phyloP scores from a whole-genome alignment of 2,797 vertebrate genomes.

The Cephalopachus bancanus region DNA sequence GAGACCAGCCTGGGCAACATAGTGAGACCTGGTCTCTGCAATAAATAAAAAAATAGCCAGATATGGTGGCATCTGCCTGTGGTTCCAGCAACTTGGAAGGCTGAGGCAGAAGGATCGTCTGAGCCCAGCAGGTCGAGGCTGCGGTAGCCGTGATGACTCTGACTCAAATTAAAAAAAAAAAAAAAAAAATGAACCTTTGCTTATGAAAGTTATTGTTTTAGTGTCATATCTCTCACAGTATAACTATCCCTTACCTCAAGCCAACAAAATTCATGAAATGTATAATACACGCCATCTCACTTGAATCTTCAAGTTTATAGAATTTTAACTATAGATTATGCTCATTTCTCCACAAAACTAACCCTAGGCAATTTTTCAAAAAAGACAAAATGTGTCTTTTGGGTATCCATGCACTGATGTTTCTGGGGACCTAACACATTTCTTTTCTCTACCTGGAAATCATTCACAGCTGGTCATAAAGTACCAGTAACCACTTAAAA shows the following conservation, averaged over 20 bases:
- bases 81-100: no score
- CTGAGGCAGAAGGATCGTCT: no score
- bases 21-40: no score
- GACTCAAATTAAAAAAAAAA: no score
- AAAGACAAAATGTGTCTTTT: background rate
- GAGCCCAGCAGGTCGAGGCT: no score
- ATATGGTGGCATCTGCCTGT: no score
- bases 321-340: slow-evolving; percentile 43
- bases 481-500: background rate
- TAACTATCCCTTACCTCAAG: background rate
- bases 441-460: background rate
- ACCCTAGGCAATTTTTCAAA: slow-evolving; percentile 1
- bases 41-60: no score
- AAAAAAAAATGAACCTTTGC: background rate
- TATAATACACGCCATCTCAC: background rate
- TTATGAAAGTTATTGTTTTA: background rate
- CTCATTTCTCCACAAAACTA: slow-evolving; percentile 43
- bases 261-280: slow-evolving; percentile 25
- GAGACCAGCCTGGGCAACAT: no score
- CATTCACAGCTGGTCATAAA: background rate
- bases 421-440: background rate
- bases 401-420: background rate
- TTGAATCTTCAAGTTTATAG: slow-evolving; percentile 16
- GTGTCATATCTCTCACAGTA: slow-evolving; percentile 40
- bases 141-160: no score